Base-by-base conservation (phyloP, 2,888 invertebrate genomes). In the Trissolcus brochymenae region DNA sequence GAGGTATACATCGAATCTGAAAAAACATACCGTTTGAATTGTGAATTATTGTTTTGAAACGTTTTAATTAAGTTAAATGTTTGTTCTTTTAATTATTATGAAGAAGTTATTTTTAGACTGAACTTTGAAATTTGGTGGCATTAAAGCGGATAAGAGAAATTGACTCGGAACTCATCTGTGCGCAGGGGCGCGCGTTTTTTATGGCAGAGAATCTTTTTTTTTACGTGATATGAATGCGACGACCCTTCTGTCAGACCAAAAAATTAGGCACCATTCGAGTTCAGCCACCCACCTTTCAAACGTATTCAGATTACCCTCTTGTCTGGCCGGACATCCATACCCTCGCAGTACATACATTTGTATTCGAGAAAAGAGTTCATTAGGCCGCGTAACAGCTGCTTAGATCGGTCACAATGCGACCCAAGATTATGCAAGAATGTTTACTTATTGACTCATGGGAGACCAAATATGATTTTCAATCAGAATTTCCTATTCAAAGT, bases 231-330 rank as follows among this genome's bases (percentile, higher is more conserved):
- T 77, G 77, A 77, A 77, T 77, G 73, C 68, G 77, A 73, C 49
- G 70, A 81, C 77, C 78, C 79, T 81, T 75, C 49, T 75, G 74
- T 75, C 76, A 75, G 71, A 80, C 82, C 79, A 64, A 79, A 80
- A 80, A 85, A 85, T 85, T 83, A 85, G 76, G 79, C 71, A 71
- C 80, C 62, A 87, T 84, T 85, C 83, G 84, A 84, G 83, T 82
- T 84, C 87, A 85, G 80, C 84, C 84, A 85, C 85, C 87, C 84
- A 84, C 85, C 80, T 76, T 60, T 76, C 68, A 80, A 80, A 79
- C 74, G 75, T 83, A 85, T 84, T 84, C 83, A 82, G 84, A 86
- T 86, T 85, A 83, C 83, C 80, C 82, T 82, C 79, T 81, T 72
- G 78, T 75, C 65, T 56, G 79, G 29, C 74, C 78, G 73, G 68